Conservation (phyloP, 2,113 vertebrate species). For the Ceyx melanurus region DNA sequence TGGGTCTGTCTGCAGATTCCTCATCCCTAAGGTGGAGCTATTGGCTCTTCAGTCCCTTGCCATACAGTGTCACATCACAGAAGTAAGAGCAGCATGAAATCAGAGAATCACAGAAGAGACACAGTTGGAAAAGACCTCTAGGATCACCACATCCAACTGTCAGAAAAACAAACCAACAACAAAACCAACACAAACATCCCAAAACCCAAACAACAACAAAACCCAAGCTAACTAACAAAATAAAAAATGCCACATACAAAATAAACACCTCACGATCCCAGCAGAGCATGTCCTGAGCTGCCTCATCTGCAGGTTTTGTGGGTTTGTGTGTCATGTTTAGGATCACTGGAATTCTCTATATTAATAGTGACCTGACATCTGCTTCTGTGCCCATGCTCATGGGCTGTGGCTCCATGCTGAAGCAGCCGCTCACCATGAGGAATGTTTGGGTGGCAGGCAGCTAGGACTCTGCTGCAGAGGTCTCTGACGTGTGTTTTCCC, state of each 20-base stretch:
- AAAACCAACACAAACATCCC: too few species aligned
- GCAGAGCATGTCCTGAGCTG: too few species aligned
- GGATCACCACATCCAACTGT: too few species aligned
- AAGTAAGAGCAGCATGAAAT: background rate
- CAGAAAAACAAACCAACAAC: too few species aligned
- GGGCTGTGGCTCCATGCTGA: background rate
- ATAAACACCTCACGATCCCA: too few species aligned
- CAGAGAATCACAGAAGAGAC: too few species aligned
- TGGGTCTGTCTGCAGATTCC: background rate
- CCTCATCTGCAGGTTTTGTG: too few species aligned
- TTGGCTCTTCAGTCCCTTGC: background rate
- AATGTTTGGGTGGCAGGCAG: constrained; percentile 6
- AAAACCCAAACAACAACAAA: too few species aligned
- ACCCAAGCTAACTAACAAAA: too few species aligned
- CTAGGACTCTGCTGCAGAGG: background rate
- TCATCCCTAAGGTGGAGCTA: background rate
- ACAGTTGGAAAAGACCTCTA: too few species aligned
- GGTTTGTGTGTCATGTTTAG: background rate
- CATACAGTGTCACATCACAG: background rate
- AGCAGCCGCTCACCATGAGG: background rate
- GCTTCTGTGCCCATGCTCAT: background rate
- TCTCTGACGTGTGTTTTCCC: constrained; percentile 3
- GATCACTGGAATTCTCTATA: background rate
- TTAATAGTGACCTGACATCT: background rate
- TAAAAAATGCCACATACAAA: too few species aligned